Conservation (phyloP, 2,797 vertebrate genomes). For the Schizopygopsis malacanthus region DNA sequence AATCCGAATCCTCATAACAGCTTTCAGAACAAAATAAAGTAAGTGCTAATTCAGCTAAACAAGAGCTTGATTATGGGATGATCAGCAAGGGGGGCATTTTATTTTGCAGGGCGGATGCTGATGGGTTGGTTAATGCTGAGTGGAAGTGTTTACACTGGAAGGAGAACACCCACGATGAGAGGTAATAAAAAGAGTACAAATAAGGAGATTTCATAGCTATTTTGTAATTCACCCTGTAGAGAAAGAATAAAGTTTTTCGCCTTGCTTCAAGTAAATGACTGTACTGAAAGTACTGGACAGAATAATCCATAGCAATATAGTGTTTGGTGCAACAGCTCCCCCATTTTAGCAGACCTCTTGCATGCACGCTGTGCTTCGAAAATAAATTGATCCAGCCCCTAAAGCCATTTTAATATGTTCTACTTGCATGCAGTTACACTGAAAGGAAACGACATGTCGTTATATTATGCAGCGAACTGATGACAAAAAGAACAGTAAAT, state of each 20-base stretch:
- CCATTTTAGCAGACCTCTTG: conserved; percentile 51
- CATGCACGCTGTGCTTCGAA: conserved; percentile 21
- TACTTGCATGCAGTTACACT: conserved; percentile 1
- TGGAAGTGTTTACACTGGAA: conserved; percentile 1
- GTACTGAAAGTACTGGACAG: conserved; percentile 16
- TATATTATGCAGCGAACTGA: not conserved
- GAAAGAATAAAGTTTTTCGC: conserved; percentile 2
- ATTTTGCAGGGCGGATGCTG: conserved; percentile 22
- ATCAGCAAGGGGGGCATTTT: conserved; percentile 16
- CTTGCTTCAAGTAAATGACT: conserved; percentile 29
- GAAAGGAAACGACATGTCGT: not conserved
- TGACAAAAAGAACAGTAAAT: not conserved
- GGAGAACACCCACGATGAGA: not conserved
- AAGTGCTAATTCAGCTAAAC: conserved; percentile 15
- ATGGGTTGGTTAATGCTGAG: conserved; percentile 24
- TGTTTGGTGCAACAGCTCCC: conserved; percentile 56
- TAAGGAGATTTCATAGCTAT: conserved; percentile 20
- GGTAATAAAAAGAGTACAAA: conserved; percentile 23
- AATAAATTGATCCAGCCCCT: conserved; percentile 35
- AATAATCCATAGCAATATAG: conserved; percentile 46
- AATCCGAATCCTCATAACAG: not conserved
- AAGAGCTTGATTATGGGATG: conserved; percentile 12
- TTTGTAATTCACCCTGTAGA: conserved; percentile 34
- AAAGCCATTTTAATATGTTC: conserved; percentile 37
- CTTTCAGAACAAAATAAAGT: conserved; percentile 5